A percentile compares a stretch with the other conserved stretches of the same genome.
phyloP scores from a whole-genome alignment of 2,113 vertebrate species.

The Leuciscus idus region DNA sequence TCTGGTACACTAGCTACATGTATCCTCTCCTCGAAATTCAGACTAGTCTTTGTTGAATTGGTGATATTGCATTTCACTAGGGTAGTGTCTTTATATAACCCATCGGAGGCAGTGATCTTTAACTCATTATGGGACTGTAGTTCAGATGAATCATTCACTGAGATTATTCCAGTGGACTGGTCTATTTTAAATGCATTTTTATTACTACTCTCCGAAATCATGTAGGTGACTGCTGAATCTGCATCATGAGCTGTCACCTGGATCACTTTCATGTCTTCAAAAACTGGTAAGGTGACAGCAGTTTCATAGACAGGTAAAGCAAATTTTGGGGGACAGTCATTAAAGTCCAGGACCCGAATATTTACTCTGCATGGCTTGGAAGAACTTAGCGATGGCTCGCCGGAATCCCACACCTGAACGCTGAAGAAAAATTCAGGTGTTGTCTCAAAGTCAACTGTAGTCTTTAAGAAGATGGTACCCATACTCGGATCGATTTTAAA shows the following conservation, averaged over 20 bases:
- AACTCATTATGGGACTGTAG: slow-evolving; percentile 78
- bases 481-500: slow-evolving; percentile 88
- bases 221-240: slow-evolving; percentile 87
- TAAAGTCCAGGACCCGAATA: slow-evolving; percentile 82
- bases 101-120: slow-evolving; percentile 83
- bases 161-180: slow-evolving; percentile 79
- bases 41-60: slow-evolving; percentile 68
- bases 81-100: slow-evolving; percentile 81
- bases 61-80: slow-evolving; percentile 81
- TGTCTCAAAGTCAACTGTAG: slow-evolving; percentile 86
- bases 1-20: slow-evolving; percentile 81
- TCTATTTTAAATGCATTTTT: slow-evolving; percentile 82
- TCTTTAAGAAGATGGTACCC: slow-evolving; percentile 82
- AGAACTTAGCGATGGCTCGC: slow-evolving; percentile 83
- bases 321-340: slow-evolving; percentile 90
- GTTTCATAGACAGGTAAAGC: slow-evolving; percentile 74
- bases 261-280: slow-evolving; percentile 82
- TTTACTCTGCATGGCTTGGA: slow-evolving; percentile 81
- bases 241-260: slow-evolving; percentile 82
- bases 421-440: slow-evolving; percentile 81
- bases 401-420: slow-evolving; percentile 86
- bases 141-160: slow-evolving; percentile 74
- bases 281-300: slow-evolving; percentile 77
- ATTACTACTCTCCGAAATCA: slow-evolving; percentile 81
- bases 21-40: slow-evolving; percentile 79